These are phyloP conservation scores for Cotesia vestalis DNA, from an alignment of 1,140 invertebrate species.

Conservation along the genomic window DNA sequence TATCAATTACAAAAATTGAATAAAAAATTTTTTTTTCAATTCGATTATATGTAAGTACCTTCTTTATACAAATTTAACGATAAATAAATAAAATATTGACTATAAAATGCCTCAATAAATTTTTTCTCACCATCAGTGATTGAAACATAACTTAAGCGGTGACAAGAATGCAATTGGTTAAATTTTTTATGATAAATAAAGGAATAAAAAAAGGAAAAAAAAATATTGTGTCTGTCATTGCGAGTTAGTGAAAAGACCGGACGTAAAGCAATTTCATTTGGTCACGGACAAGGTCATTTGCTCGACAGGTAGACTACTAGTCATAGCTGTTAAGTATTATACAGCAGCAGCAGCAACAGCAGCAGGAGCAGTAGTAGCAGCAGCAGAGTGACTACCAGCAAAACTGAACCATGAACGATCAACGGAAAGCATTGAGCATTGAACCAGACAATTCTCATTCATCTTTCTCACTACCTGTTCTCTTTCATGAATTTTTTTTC, in stretches of 20 bases:
- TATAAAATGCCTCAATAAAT: too few species aligned
- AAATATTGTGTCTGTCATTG: background rate
- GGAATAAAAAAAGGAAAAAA: too few species aligned
- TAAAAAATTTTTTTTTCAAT: too few species aligned
- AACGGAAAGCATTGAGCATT: constrained; percentile 9
- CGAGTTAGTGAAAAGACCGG: constrained; percentile 29
- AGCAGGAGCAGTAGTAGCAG: background rate
- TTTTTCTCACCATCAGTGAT: background rate
- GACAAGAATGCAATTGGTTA: constrained; percentile 25
- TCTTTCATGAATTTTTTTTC: constrained; percentile 27
- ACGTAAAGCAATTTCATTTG: constrained; percentile 42
- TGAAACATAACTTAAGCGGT: background rate
- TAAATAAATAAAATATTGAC: too few species aligned
- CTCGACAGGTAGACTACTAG: constrained; percentile 40
- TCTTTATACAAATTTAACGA: too few species aligned
- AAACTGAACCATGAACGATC: background rate
- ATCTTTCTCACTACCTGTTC: constrained; percentile 41
- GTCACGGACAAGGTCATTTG: constrained; percentile 43
- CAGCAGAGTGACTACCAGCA: constrained; percentile 1
- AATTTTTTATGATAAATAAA: constrained; percentile 18
- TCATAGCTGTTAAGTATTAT: background rate
- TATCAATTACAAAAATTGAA: too few species aligned
- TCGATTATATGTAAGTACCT: too few species aligned
- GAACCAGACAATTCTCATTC: constrained; percentile 40
- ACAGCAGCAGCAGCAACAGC: background rate